Evolutionary conservation across 2,888 invertebrate species (phyloP).

Genomic region (Thalpophila matura): DNA sequence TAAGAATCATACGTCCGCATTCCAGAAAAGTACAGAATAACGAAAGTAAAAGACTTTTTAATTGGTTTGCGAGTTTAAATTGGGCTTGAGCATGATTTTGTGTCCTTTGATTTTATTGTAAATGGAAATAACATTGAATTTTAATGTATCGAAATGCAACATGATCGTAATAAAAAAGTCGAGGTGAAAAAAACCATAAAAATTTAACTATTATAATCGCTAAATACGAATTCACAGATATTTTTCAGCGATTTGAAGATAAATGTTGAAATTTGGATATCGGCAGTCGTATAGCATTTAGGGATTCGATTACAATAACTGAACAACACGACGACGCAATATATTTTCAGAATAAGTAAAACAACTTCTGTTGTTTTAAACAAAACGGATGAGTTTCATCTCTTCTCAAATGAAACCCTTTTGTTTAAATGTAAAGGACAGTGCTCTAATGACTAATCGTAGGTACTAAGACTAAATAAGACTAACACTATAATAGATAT

Average conservation of each 20-base stretch:
- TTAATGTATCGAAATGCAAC: background rate
- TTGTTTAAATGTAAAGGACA: too few relatives aligned
- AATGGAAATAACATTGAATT: background rate
- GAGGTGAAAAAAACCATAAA: background rate
- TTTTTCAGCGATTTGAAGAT: too few relatives aligned
- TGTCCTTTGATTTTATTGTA: conserved; percentile 2
- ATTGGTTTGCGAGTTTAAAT: conserved; percentile 29
- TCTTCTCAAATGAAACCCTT: too few relatives aligned
- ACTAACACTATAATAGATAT: too few relatives aligned
- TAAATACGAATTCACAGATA: too few relatives aligned
- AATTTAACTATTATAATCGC: too few relatives aligned
- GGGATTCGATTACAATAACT: background rate
- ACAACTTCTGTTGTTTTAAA: too few relatives aligned
- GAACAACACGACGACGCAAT: background rate
- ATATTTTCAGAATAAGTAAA: too few relatives aligned
- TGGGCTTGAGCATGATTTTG: conserved; percentile 10
- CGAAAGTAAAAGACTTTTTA: conserved; percentile 41
- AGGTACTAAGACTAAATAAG: too few relatives aligned
- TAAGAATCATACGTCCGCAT: conserved; percentile 49
- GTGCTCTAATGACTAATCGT: too few relatives aligned
- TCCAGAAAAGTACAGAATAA: conserved; percentile 45
- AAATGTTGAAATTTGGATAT: too few relatives aligned
- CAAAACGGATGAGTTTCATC: too few relatives aligned
- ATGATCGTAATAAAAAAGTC: background rate
- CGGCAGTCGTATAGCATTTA: background rate